phyloP scores from a whole-genome alignment of 2,113 vertebrate genomes.

The Gymnobelideus leadbeateri region DNA sequence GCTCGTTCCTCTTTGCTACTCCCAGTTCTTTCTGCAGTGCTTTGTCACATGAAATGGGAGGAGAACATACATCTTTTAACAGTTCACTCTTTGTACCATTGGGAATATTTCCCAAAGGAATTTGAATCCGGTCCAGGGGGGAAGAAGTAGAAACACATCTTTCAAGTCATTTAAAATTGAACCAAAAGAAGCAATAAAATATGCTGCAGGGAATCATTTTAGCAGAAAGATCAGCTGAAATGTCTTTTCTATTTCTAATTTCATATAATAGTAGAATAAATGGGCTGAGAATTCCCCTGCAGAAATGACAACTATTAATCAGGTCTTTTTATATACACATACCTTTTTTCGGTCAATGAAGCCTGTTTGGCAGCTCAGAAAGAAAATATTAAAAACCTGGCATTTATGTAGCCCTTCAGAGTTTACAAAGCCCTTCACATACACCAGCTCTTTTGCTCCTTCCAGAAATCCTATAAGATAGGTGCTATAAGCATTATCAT shows the following conservation, averaged over 20 bases:
- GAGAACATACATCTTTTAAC: neutral
- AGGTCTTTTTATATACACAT: conserved; percentile 3
- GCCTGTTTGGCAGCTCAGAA: neutral
- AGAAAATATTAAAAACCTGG: neutral
- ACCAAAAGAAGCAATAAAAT: conserved; percentile 15
- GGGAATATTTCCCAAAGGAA: neutral
- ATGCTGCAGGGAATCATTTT: conserved; percentile 1
- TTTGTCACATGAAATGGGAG: neutral
- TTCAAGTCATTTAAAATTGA: conserved; percentile 30
- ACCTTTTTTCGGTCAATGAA: conserved; percentile 7
- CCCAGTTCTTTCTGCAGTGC: neutral
- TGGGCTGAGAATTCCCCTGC: neutral
- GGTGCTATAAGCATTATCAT: neutral
- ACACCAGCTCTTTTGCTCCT: neutral
- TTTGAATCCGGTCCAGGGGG: neutral
- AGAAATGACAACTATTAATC: conserved; percentile 40
- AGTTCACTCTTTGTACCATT: conserved; percentile 2
- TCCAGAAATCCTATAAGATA: neutral
- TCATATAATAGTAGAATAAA: conserved; percentile 14
- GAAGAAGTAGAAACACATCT: neutral
- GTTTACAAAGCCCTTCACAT: neutral
- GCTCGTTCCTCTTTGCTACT: neutral
- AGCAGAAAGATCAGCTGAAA: conserved; percentile 34
- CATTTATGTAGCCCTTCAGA: neutral
- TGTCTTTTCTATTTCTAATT: conserved; percentile 36